Evolutionary conservation across 2,113 vertebrate species (phyloP).

Genomic region (Vicugna pacos): DNA sequence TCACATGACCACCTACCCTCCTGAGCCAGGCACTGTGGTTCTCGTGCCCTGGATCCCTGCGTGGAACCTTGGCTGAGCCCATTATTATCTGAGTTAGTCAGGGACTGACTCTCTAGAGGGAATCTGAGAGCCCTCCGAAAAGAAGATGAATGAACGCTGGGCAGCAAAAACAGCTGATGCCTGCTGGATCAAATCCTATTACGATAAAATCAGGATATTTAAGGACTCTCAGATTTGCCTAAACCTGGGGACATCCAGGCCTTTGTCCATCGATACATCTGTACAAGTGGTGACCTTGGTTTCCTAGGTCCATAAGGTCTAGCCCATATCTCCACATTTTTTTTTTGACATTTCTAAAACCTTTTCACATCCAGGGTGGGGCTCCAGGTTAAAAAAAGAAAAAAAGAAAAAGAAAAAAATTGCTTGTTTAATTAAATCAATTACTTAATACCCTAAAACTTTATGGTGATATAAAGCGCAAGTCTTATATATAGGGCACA

Average conservation of each 20-base stretch:
- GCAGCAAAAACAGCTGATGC: not conserved
- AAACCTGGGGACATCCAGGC: not conserved
- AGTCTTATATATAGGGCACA: not conserved
- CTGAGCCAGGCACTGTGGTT: not conserved
- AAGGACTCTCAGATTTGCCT: not conserved
- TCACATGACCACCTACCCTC: not conserved
- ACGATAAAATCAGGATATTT: not conserved
- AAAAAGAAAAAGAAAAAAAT: not conserved
- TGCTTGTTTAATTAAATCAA: conserved; percentile 22
- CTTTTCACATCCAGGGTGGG: not conserved
- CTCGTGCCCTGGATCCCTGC: not conserved
- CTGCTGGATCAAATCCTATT: not conserved
- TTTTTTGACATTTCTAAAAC: not conserved
- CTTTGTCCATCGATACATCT: not conserved
- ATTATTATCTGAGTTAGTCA: not conserved
- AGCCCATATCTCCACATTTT: not conserved
- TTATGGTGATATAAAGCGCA: not conserved
- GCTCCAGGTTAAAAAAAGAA: not conserved
- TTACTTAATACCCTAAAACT: not conserved
- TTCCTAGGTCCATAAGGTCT: not conserved
- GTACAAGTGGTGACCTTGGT: not conserved
- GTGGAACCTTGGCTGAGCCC: not conserved
- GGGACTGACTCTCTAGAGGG: not conserved
- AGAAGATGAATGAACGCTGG: not conserved
- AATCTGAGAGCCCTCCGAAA: fast-evolving